These are phyloP conservation scores for Drosophila sp. DNA, from an alignment of 1,140 invertebrate species.

Conservation along the genomic window DNA sequence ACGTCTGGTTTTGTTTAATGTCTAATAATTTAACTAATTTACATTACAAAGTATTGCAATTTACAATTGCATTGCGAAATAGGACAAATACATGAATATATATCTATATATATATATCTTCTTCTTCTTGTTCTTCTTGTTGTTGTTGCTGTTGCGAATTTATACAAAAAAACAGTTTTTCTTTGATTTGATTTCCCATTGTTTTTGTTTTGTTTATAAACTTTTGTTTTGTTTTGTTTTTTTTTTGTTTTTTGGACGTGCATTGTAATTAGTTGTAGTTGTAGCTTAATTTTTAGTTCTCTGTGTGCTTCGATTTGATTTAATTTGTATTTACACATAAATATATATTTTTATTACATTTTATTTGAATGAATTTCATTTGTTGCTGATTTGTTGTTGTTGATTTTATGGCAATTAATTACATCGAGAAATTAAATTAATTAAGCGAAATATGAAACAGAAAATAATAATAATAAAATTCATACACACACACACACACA, in stretches of 20 bases:
- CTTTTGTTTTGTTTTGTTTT: slow-evolving; percentile 31
- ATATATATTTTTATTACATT: slow-evolving; percentile 58
- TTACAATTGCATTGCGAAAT: slow-evolving; percentile 68
- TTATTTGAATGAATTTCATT: slow-evolving; percentile 37
- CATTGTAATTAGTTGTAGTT: slow-evolving; percentile 60
- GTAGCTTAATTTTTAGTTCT: slow-evolving; percentile 65
- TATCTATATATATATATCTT: neutral
- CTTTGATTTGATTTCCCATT: slow-evolving; percentile 25
- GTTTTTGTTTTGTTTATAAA: slow-evolving; percentile 18
- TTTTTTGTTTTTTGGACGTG: slow-evolving; percentile 67
- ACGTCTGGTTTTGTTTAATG: slow-evolving; percentile 79
- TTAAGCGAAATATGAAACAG: slow-evolving; percentile 72
- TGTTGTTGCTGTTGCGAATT: slow-evolving; percentile 4
- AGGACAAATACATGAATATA: slow-evolving; percentile 52
- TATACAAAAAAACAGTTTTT: slow-evolving; percentile 30
- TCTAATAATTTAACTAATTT: slow-evolving; percentile 81
- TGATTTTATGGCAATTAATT: slow-evolving; percentile 78
- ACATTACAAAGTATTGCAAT: slow-evolving; percentile 72
- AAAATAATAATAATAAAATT: slow-evolving; percentile 36
- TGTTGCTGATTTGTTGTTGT: slow-evolving; percentile 39
- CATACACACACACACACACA: slow-evolving; percentile 38
- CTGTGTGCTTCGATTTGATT: slow-evolving; percentile 62
- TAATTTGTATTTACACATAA: slow-evolving; percentile 60
- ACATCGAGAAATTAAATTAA: slow-evolving; percentile 75
- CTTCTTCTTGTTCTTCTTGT: neutral